Conservation (phyloP, 2,888 invertebrate genomes). For the Erannis defoliaria region DNA sequence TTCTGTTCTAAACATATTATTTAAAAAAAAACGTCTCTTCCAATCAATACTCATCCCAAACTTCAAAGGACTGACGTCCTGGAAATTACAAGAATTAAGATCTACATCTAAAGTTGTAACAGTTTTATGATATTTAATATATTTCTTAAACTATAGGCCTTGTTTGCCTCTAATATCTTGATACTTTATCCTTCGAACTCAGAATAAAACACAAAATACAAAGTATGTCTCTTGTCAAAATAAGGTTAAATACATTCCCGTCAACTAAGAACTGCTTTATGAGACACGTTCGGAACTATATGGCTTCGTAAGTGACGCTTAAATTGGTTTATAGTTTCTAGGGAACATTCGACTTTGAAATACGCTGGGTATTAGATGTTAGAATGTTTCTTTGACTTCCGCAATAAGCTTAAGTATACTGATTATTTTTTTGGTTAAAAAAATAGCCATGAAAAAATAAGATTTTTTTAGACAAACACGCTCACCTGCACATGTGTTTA, state of each 20-base stretch:
- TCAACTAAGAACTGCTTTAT: slow-evolving; percentile 1
- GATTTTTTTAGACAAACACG: too few relatives aligned
- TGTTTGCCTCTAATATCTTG: neutral
- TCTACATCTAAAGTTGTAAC: too few relatives aligned
- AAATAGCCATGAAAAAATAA: too few relatives aligned
- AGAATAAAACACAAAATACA: neutral
- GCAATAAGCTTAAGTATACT: neutral
- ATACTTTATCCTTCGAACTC: neutral
- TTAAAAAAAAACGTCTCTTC: too few relatives aligned
- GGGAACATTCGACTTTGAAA: neutral
- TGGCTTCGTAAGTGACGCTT: slow-evolving; percentile 14
- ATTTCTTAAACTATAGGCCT: neutral
- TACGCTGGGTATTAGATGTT: neutral
- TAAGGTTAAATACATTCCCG: neutral
- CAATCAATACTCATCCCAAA: too few relatives aligned
- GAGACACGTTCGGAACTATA: slow-evolving; percentile 11
- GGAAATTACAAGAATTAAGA: too few relatives aligned
- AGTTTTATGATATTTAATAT: too few relatives aligned
- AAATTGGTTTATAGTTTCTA: slow-evolving; percentile 19
- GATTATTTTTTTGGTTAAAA: too few relatives aligned
- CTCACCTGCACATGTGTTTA: too few relatives aligned
- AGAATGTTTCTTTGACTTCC: neutral
- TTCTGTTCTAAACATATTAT: too few relatives aligned
- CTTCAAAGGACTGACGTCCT: too few relatives aligned
- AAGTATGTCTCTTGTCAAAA: neutral